These are phyloP conservation scores for Troides oblongomaculatus DNA, from an alignment of 2,888 invertebrate species.

Conservation along the genomic window DNA sequence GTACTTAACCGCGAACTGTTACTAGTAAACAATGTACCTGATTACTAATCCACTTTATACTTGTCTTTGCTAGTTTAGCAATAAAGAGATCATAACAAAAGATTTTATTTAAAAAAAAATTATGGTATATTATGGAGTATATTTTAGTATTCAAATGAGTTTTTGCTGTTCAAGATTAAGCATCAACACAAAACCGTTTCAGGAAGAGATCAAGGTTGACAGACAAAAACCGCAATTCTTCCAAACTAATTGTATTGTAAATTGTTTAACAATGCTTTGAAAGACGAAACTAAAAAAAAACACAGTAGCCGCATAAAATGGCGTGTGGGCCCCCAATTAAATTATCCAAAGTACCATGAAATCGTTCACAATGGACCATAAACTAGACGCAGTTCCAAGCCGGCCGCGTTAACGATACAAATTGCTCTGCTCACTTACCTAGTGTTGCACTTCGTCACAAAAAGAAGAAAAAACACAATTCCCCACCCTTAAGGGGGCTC, in stretches of 20 bases:
- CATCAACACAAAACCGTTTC: slow-evolving; percentile 6
- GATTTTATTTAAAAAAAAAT: neutral
- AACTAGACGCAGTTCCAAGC: slow-evolving; percentile 43
- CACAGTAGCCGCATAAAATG: slow-evolving; percentile 24
- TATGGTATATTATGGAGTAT: neutral
- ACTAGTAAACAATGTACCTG: neutral
- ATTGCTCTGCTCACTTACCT: slow-evolving; percentile 46
- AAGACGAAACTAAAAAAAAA: slow-evolving; percentile 29
- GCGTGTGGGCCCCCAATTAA: slow-evolving; percentile 39
- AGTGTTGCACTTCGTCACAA: slow-evolving; percentile 44
- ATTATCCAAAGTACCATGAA: slow-evolving; percentile 41
- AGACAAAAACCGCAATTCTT: slow-evolving; percentile 3
- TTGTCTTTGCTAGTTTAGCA: neutral
- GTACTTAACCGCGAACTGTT: slow-evolving; percentile 10
- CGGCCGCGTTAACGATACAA: slow-evolving; percentile 25
- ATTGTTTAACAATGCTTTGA: slow-evolving; percentile 5
- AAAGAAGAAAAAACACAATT: slow-evolving; percentile 42
- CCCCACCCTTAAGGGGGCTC: slow-evolving; percentile 59
- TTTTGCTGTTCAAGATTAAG: slow-evolving; percentile 4
- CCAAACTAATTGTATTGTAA: slow-evolving; percentile 1
- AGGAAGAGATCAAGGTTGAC: slow-evolving; percentile 22
- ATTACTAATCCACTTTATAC: slow-evolving; percentile 2
- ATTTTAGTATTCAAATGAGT: neutral
- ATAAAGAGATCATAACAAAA: neutral
- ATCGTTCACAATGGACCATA: slow-evolving; percentile 54